Percentiles rank a stretch among this genome's conserved stretches.
phyloP scores from a whole-genome alignment of 2,113 vertebrate genomes.

The Thermophis baileyi region DNA sequence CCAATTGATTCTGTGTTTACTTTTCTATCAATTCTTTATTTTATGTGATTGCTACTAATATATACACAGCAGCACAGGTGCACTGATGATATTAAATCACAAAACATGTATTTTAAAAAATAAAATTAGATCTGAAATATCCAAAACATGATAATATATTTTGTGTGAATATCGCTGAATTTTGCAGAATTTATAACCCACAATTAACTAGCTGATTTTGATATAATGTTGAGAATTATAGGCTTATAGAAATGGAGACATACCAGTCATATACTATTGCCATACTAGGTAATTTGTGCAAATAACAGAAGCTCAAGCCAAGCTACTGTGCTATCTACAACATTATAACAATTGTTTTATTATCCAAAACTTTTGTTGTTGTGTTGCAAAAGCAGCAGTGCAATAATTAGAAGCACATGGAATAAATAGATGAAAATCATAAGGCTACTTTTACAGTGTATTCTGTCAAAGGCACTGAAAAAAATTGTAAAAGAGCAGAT shows the following conservation, averaged over 20 bases:
- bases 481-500: conserved; percentile 50
- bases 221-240: background rate
- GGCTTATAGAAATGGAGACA: background rate
- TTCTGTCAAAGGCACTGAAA: conserved; percentile 53
- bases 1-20: background rate
- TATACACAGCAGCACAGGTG: background rate
- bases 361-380: background rate
- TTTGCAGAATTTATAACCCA: background rate
- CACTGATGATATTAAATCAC: background rate
- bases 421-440: conserved; percentile 47
- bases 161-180: background rate
- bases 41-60: background rate
- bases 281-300: background rate
- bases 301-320: background rate
- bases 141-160: background rate
- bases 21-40: background rate
- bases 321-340: background rate
- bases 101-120: background rate
- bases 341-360: background rate
- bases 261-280: background rate
- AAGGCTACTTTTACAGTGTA: conserved; percentile 19
- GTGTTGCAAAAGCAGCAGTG: conserved; percentile 28
- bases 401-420: conserved; percentile 12
- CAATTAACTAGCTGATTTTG: background rate
- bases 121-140: background rate